phyloP scores from a whole-genome alignment of 2,797 vertebrate species.

The Steatocranus sp. region DNA sequence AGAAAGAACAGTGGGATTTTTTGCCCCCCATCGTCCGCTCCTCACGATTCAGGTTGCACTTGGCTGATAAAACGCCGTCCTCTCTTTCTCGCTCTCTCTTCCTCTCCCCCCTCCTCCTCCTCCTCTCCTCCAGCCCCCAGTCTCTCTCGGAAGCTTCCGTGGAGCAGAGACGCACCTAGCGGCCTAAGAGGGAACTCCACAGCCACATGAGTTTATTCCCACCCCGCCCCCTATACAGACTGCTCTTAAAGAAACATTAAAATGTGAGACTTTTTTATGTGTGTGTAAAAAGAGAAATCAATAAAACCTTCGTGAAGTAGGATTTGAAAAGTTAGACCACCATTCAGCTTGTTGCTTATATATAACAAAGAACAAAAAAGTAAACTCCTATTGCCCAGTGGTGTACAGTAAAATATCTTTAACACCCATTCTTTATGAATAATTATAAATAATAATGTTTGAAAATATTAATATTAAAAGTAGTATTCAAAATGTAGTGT shows the following conservation, averaged over 20 bases:
- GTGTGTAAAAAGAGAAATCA: not conserved
- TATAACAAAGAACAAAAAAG: not conserved
- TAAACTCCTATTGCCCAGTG: not conserved
- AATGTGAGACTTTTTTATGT: not conserved
- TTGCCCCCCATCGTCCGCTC: slow-evolving; percentile 56
- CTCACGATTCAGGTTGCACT: slow-evolving; percentile 80
- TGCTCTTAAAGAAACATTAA: slow-evolving; percentile 66
- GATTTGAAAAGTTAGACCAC: not conserved
- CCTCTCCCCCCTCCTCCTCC: slow-evolving; percentile 11
- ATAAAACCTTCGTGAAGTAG: not conserved
- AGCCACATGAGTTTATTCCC: not conserved
- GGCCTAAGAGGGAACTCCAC: slow-evolving; percentile 72
- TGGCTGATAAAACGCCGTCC: slow-evolving; percentile 78
- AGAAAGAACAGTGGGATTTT: slow-evolving; percentile 48
- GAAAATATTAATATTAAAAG: not conserved
- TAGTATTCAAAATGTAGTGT: not conserved
- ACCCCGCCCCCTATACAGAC: not conserved
- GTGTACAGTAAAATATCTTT: not conserved
- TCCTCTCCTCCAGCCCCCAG: slow-evolving; percentile 8
- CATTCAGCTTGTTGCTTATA: not conserved
- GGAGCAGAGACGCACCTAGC: slow-evolving; percentile 91
- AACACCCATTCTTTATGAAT: not conserved
- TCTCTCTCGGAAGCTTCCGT: slow-evolving; percentile 78
- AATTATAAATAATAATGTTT: not conserved
- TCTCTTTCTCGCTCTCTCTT: slow-evolving; percentile 30